These are phyloP conservation scores for Neoniphon sammara DNA, from an alignment of 2,797 vertebrate species.

Conservation along the genomic window DNA sequence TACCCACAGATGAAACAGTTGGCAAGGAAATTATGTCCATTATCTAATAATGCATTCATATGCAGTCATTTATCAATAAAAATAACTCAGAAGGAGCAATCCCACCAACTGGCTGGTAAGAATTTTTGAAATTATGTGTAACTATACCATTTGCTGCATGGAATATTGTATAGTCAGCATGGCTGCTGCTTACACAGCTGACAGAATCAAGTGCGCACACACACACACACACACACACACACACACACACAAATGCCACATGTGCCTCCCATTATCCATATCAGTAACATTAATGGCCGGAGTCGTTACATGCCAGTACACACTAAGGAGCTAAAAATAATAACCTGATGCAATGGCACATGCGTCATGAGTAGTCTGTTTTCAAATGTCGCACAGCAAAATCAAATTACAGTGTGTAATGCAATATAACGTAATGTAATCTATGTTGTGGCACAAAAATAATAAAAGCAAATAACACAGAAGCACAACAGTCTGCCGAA, in stretches of 20 bases:
- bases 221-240: constrained; percentile 33
- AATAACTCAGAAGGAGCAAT: neutral
- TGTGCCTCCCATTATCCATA: constrained; percentile 41
- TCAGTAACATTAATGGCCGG: constrained; percentile 49
- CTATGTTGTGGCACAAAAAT: constrained; percentile 41
- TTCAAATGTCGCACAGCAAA: constrained; percentile 50
- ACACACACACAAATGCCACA: constrained; percentile 9
- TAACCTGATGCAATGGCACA: constrained; percentile 62
- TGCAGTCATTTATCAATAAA: neutral
- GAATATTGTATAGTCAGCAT: constrained; percentile 18
- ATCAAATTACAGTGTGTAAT: constrained; percentile 57
- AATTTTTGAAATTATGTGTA: constrained; percentile 29
- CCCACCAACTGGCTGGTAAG: neutral
- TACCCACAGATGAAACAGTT: constrained; percentile 1
- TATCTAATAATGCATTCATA: neutral
- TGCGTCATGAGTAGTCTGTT: constrained; percentile 44
- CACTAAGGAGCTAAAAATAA: constrained; percentile 70
- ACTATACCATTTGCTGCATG: neutral
- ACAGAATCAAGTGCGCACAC: constrained; percentile 38
- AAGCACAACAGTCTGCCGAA: neutral
- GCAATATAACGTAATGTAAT: constrained; percentile 30
- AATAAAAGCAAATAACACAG: constrained; percentile 46
- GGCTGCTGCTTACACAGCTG: constrained; percentile 50
- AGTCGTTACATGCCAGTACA: constrained; percentile 44
- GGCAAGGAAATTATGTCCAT: neutral